Conservation (phyloP, 1,140 invertebrate genomes). For the Dermatophagoides farinae region DNA sequence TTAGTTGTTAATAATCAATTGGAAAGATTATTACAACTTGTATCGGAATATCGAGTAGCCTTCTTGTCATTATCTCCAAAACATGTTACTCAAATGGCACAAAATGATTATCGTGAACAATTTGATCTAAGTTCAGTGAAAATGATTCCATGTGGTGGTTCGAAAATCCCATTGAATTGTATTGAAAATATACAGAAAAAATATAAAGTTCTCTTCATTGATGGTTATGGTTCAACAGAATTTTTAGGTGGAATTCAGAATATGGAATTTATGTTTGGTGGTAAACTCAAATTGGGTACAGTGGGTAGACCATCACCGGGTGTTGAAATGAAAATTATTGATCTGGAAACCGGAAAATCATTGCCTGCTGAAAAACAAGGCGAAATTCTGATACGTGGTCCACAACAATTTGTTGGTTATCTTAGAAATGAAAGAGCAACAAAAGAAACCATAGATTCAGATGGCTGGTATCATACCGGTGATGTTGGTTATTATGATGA, state of each 20-base stretch:
- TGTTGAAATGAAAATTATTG: conserved; percentile 20
- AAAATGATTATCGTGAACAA: background rate
- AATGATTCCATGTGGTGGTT: background rate
- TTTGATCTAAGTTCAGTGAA: conserved; percentile 2
- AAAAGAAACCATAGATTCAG: conserved; percentile 7
- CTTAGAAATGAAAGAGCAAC: conserved; percentile 17
- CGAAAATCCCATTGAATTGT: background rate
- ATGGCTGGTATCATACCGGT: conserved; percentile 19
- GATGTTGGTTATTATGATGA: conserved; percentile 21
- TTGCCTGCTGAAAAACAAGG: conserved; percentile 29
- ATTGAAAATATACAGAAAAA: background rate
- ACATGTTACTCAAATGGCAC: background rate
- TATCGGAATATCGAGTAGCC: background rate
- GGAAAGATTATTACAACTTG: background rate
- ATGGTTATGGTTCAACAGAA: conserved; percentile 3
- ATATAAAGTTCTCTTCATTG: background rate
- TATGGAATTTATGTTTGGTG: background rate
- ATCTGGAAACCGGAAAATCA: conserved; percentile 35
- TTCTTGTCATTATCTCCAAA: background rate
- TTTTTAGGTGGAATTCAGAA: background rate
- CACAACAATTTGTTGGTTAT: conserved; percentile 17
- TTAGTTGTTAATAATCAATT: background rate
- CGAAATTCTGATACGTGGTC: conserved; percentile 29
- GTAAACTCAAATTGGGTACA: background rate
- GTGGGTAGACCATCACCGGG: background rate